These are phyloP conservation scores for Mus musculus DNA, from an alignment of 2,113 vertebrate species.

Conservation along the genomic window GRCm39 chr7:65598501-65599000, in stretches of 20 bases:
- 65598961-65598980: background rate
- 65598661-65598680: background rate
- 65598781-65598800: background rate
- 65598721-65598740: background rate
- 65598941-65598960: background rate
- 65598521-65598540: conserved; percentile 74
- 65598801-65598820: background rate
- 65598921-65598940: background rate
- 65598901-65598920: background rate
- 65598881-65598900: background rate
- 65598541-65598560: conserved; percentile 5
- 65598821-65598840: background rate
- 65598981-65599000: background rate
- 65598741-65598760: background rate
- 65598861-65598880: background rate
- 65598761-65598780: background rate
- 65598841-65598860: background rate
- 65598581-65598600: conserved; percentile 26
- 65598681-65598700: background rate
- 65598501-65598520: conserved; percentile 67
- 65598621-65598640: background rate
- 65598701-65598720: conserved; percentile 16
- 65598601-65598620: background rate
- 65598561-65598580: conserved; percentile 67
- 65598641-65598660: background rate